phyloP scores from a whole-genome alignment of 2,888 invertebrate species.

The Acleris literana region DNA sequence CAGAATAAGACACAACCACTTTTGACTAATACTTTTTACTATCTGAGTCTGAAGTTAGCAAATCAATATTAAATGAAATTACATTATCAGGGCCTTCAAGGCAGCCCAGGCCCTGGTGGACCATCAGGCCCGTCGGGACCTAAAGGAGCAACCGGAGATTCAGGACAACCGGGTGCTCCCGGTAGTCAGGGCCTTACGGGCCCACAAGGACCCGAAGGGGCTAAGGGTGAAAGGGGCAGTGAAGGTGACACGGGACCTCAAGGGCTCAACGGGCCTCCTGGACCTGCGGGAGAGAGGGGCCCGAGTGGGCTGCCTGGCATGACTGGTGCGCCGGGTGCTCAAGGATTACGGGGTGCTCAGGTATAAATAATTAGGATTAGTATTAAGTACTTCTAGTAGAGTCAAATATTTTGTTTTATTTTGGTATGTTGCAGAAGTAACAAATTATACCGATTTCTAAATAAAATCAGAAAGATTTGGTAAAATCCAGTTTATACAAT shows the following conservation, averaged over 20 bases:
- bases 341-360: slow-evolving; percentile 86
- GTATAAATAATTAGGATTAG: slow-evolving; percentile 55
- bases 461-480: no score
- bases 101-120: slow-evolving; percentile 87
- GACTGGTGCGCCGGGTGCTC: slow-evolving; percentile 85
- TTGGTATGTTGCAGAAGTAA: no score
- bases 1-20: no score
- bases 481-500: no score
- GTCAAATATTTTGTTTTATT: not conserved
- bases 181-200: slow-evolving; percentile 89
- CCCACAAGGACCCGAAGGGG: slow-evolving; percentile 87
- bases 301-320: slow-evolving; percentile 85
- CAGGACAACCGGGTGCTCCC: slow-evolving; percentile 86
- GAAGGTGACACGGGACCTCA: slow-evolving; percentile 87
- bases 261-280: slow-evolving; percentile 88
- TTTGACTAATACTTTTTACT: no score
- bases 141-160: slow-evolving; percentile 88
- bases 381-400: no score
- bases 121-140: slow-evolving; percentile 86
- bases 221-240: slow-evolving; percentile 89
- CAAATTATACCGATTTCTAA: no score
- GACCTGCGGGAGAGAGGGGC: slow-evolving; percentile 87
- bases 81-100: slow-evolving; percentile 86
- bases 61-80: not conserved
- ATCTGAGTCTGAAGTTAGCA: no score